A percentile compares a stretch with the other conserved stretches of the same genome.
phyloP scores from a whole-genome alignment of 2,888 invertebrate genomes.

The Philonicus albiceps region DNA sequence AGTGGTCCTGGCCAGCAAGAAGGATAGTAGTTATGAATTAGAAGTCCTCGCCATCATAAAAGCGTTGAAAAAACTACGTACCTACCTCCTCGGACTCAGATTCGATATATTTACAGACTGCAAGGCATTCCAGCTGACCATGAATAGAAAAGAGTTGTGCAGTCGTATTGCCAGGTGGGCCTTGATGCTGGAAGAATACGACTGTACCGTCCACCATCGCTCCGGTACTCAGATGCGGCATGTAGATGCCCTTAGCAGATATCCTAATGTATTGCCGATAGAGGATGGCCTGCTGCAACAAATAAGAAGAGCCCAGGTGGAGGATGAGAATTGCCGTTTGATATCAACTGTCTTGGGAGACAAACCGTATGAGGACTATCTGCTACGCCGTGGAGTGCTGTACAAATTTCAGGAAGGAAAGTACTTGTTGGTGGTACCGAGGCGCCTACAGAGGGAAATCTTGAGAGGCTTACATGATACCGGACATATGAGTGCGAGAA shows the following conservation, averaged over 20 bases:
- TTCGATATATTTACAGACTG: not conserved
- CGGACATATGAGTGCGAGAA: too few species aligned
- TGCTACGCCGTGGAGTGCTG: conserved; percentile 13
- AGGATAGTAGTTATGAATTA: not conserved
- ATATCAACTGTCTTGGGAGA: conserved; percentile 28
- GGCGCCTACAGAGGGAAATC: too few species aligned
- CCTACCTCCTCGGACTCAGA: not conserved
- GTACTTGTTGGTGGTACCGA: too few species aligned
- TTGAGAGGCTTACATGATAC: too few species aligned
- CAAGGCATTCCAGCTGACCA: not conserved
- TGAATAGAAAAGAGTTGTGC: not conserved
- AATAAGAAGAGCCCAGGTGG: conserved; percentile 37
- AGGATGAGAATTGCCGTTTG: conserved; percentile 39
- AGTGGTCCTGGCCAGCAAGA: too few species aligned
- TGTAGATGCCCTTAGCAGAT: not conserved
- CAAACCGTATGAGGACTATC: conserved; percentile 42
- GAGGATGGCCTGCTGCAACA: not conserved
- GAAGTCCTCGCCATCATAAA: not conserved
- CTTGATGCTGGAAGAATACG: not conserved
- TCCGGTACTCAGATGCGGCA: not conserved
- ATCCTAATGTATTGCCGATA: not conserved
- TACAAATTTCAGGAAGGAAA: too few species aligned
- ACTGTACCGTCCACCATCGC: not conserved
- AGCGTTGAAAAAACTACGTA: not conserved
- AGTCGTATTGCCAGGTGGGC: not conserved